Conservation (phyloP, 1,140 invertebrate species). For the Drosophila santomea region DNA sequence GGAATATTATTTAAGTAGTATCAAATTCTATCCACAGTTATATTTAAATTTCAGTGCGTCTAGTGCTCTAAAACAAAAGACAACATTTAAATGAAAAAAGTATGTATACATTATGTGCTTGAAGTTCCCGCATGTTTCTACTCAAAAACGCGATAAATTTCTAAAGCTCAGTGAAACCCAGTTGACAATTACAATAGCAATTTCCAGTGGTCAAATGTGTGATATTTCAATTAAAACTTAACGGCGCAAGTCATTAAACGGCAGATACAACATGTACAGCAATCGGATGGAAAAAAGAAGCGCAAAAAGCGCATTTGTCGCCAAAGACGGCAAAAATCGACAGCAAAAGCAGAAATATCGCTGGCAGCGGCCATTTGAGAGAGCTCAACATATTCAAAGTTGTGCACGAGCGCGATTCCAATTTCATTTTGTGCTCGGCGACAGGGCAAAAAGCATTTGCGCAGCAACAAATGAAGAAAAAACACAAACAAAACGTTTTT, state of each 20-base stretch:
- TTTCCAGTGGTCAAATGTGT: slow-evolving; percentile 59
- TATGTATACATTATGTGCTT: too few species aligned
- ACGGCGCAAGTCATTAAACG: slow-evolving; percentile 76
- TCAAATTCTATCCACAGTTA: too few species aligned
- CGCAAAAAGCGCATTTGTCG: slow-evolving; percentile 51
- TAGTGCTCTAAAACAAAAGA: too few species aligned
- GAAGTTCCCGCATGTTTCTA: neutral
- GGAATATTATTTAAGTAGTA: too few species aligned
- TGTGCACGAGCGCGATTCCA: slow-evolving; percentile 66
- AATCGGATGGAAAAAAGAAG: slow-evolving; percentile 16
- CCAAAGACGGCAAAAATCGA: slow-evolving; percentile 45
- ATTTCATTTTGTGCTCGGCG: slow-evolving; percentile 54
- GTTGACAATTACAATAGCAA: slow-evolving; percentile 35
- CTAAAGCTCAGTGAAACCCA: slow-evolving; percentile 9
- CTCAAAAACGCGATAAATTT: neutral
- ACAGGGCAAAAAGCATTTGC: slow-evolving; percentile 34
- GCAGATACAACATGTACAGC: slow-evolving; percentile 54
- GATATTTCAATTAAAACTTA: slow-evolving; percentile 81
- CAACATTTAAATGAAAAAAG: too few species aligned
- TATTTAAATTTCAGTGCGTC: too few species aligned
- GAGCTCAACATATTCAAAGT: slow-evolving; percentile 79
- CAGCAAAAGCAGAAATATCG: slow-evolving; percentile 40
- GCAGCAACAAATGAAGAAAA: slow-evolving; percentile 47
- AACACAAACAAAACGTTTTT: slow-evolving; percentile 81
- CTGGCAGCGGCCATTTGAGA: slow-evolving; percentile 13